Conservation (phyloP, 2,113 vertebrate species). For the Salvelinus alpinus region DNA sequence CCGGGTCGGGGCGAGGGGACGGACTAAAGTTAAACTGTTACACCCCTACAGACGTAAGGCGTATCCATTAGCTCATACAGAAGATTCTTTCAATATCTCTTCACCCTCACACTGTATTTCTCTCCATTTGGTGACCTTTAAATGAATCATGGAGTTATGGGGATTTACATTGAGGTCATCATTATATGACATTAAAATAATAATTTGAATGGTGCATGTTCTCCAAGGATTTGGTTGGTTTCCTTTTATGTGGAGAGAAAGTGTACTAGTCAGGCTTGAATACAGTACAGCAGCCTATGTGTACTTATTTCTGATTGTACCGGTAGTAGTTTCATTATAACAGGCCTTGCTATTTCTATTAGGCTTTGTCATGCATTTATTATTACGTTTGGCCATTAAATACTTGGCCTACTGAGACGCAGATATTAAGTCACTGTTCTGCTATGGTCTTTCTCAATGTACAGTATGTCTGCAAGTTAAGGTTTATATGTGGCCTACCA, state of each 20-base stretch:
- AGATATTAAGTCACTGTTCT: not conserved
- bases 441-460: constrained; percentile 10
- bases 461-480: not conserved
- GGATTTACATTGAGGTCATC: not conserved
- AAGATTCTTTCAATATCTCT: not conserved
- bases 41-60: too few species aligned
- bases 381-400: constrained; percentile 53
- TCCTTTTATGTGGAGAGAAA: not conserved
- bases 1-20: too few species aligned
- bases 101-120: not conserved
- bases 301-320: constrained; percentile 26
- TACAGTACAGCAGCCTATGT: constrained; percentile 14
- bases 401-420: constrained; percentile 31
- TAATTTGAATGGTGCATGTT: not conserved
- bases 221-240: not conserved
- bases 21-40: too few species aligned
- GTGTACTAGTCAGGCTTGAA: not conserved
- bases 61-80: too few species aligned
- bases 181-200: not conserved
- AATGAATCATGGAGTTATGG: not conserved
- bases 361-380: constrained; percentile 51
- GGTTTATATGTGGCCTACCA: not conserved
- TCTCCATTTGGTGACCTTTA: not conserved
- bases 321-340: constrained; percentile 29
- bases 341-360: constrained; percentile 43